A percentile compares a stretch with the other conserved stretches of the same genome.
These are phyloP conservation scores for Danaus melanippus DNA, from an alignment of 1,140 invertebrate species.

Conservation along the genomic window DNA sequence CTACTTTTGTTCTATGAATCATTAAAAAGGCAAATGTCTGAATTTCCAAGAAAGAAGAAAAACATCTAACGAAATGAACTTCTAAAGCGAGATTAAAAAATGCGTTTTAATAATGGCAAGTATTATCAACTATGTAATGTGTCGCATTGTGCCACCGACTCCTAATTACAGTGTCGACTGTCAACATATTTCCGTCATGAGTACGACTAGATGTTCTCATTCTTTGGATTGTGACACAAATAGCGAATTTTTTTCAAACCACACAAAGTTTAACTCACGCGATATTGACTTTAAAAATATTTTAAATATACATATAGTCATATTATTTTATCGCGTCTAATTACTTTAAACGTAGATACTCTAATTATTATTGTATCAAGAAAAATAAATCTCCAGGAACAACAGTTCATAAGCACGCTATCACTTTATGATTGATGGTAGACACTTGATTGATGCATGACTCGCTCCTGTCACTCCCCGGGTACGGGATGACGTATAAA, in stretches of 20 bases:
- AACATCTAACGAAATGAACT: no score
- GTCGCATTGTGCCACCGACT: conserved; percentile 11
- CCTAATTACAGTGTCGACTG: conserved; percentile 17
- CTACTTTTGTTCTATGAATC: no score
- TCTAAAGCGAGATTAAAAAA: no score
- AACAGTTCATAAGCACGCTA: conserved; percentile 23
- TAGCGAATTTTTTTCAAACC: neutral
- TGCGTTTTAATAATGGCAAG: conserved; percentile 1
- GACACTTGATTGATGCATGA: conserved; percentile 30
- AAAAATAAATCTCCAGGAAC: conserved; percentile 20
- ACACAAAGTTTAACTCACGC: no score
- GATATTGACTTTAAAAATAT: no score
- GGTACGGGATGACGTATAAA: conserved; percentile 25
- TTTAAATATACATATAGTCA: no score
- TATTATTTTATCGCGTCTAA: neutral
- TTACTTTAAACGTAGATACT: neutral
- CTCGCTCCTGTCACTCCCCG: conserved; percentile 16
- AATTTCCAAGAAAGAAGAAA: no score
- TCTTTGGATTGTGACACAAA: conserved; percentile 15
- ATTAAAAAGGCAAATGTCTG: no score
- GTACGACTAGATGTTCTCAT: conserved; percentile 8
- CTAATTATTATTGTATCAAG: conserved; percentile 3
- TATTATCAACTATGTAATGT: conserved; percentile 14
- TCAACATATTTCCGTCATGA: conserved; percentile 15
- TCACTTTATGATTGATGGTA: conserved; percentile 26